Evolutionary conservation across 2,888 invertebrate genomes (phyloP), one percentile per base, ranked within the genome.

Genomic region (Argyresthia albistria): DNA sequence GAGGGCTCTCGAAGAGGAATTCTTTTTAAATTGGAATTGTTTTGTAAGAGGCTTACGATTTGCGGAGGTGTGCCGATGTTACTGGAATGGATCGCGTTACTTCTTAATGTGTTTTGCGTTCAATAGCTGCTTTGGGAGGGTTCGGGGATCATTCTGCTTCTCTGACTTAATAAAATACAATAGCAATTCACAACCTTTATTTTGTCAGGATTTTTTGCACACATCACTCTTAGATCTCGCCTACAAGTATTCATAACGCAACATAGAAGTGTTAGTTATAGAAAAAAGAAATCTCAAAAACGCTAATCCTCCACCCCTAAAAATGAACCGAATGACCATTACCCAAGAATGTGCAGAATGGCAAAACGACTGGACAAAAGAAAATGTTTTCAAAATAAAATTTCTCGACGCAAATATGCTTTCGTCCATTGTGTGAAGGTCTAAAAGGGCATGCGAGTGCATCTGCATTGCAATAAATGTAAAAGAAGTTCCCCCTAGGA

Each of bases 11-110:
- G 76, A 81, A 79, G 67, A 66, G 69, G 79, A 87, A 86, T 87
- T 84, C 86, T 86, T 86, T 87, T 87, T 86, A 86, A 87, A 87
- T 87, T 87, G 87, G 86, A 86, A 87, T 86, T 87, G 87, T 86
- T 86, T 84, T 86, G 82, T 83, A 81, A 87, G 86, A 86, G 87
- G 86, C 86, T 87, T 87, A 86, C 83, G 80, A 84, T 86, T 84
- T 79, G 80, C 76, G 79, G 76, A 84, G 84, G 82, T 82, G 80
- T 76, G 73, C 69, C 69, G 67, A 62, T 70, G 66, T 65, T 66
- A 63, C 67, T 61, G 64, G 77, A 42, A 74, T 76, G 81, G 79
- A 75, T 74, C 76, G 71, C 66, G 67, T 69, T 68, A 66, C 51
- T 51, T 45, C 69, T 70, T 69, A 66, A 65, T 59, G 61, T 66